phyloP scores from a whole-genome alignment of 2,113 vertebrate genomes.

The Myrmophylax atrothorax region DNA sequence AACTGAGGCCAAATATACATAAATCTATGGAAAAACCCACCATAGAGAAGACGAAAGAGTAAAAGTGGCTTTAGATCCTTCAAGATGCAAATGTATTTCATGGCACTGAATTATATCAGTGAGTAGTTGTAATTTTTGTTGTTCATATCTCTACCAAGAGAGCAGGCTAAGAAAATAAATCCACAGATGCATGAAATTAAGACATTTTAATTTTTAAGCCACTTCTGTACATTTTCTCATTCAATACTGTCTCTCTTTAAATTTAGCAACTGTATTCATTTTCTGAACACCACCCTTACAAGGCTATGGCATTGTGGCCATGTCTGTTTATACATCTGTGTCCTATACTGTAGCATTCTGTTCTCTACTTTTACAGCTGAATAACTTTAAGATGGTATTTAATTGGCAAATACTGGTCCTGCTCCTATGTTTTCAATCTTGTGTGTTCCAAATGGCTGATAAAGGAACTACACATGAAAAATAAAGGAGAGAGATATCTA shows the following conservation, averaged over 20 bases:
- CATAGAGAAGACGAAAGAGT: not conserved
- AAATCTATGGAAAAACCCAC: not conserved
- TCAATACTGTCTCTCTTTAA: not conserved
- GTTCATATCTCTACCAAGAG: not conserved
- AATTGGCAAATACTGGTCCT: not conserved
- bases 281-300: not conserved
- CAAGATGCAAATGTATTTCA: not conserved
- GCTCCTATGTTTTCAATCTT: not conserved
- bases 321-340: not conserved
- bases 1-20: not conserved
- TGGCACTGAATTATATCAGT: not conserved
- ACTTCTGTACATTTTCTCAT: not conserved
- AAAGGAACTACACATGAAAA: not conserved
- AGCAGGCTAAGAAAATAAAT: not conserved
- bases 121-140: not conserved
- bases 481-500: not conserved
- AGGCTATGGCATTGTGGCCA: not conserved
- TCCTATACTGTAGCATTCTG: not conserved
- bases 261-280: not conserved
- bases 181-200: not conserved
- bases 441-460: not conserved
- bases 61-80: not conserved
- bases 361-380: not conserved
- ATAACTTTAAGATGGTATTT: not conserved
- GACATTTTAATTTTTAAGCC: not conserved